phyloP scores from a whole-genome alignment of 1,140 invertebrate species.

The Augochlora pura region DNA sequence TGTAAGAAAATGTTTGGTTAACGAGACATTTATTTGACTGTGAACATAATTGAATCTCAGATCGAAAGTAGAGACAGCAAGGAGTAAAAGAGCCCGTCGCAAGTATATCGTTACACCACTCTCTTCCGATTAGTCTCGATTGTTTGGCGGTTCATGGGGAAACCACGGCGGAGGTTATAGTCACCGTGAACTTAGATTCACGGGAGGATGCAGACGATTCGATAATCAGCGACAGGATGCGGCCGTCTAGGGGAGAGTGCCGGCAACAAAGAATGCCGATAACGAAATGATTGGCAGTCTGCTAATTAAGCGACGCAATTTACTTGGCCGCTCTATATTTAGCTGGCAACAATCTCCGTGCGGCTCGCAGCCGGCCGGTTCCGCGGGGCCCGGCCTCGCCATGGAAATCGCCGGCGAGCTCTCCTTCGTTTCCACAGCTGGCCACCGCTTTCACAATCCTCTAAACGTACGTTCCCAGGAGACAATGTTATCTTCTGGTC shows the following conservation, averaged over 20 bases:
- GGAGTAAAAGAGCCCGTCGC: too few species aligned
- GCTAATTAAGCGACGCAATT: conserved; percentile 62
- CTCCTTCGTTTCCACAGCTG: neutral
- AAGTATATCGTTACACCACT: too few species aligned
- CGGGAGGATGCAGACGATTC: conserved; percentile 35
- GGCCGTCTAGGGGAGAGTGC: conserved; percentile 49
- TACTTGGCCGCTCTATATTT: conserved; percentile 60
- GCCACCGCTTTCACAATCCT: neutral
- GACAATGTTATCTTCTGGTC: neutral
- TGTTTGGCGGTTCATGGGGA: too few species aligned
- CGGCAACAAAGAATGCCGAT: conserved; percentile 63
- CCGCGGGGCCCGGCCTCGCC: neutral
- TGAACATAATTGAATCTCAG: too few species aligned
- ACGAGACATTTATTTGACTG: too few species aligned
- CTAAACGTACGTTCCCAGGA: neutral
- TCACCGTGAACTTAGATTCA: conserved; percentile 43
- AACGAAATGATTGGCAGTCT: conserved; percentile 67
- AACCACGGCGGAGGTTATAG: conserved; percentile 38
- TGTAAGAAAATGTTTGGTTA: too few species aligned
- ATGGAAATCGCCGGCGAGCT: neutral
- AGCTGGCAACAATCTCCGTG: conserved; percentile 22
- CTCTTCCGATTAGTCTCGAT: too few species aligned
- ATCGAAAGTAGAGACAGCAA: too few species aligned
- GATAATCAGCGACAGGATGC: conserved; percentile 63
- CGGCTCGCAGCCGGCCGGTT: neutral